Evolutionary conservation across 1,140 invertebrate genomes (phyloP), one percentile per base, ranked within the genome.

Genomic region (Luehdorfia chinensis): DNA sequence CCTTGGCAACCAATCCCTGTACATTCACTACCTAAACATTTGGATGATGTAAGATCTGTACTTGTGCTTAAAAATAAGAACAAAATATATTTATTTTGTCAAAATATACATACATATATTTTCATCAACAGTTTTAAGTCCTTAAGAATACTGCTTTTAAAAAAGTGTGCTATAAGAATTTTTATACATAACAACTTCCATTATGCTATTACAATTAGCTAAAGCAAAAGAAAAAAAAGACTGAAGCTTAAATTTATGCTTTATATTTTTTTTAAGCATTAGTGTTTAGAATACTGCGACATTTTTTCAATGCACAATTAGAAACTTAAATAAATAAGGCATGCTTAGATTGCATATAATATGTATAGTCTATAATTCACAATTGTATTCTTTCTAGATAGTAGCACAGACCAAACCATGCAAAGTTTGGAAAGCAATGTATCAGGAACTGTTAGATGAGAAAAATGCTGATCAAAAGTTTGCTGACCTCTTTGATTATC

Each of bases 1-100:
- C 65, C 80, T 0, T 98, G 96, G 96, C 94, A 95, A 61, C 96
- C 96, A 0, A 92, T 98, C 61, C 94, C 96, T 1, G 91, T 98
- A 8, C 93, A 95, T 77, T 92, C 93, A 2, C 76, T 91, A 27
- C 92, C 94, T 0, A 89, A 88, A 34, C 54, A 88, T 13, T 59
- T 91, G 23, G 94, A 96, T 75, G 91, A 91, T 73, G 94, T 95
- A 88, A 84, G 79, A 23, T 25, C 16, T 21, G 8, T n/a, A n/a
- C n/a, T n/a, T n/a, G n/a, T n/a, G n/a, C n/a, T n/a, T n/a, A n/a
- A n/a, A n/a, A n/a, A n/a, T n/a, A n/a, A n/a, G n/a, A n/a, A n/a
- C n/a, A n/a, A 30, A 21, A 11, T 28, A 11, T 23, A 2, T 37
- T 31, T 8, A 32, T 12, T n/a, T 19, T 18, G 7, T 25, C 14